A percentile compares a stretch with the other conserved stretches of the same genome.
Evolutionary conservation across 2,888 invertebrate genomes (phyloP).

Genomic region (Spilosoma lubricipeda): DNA sequence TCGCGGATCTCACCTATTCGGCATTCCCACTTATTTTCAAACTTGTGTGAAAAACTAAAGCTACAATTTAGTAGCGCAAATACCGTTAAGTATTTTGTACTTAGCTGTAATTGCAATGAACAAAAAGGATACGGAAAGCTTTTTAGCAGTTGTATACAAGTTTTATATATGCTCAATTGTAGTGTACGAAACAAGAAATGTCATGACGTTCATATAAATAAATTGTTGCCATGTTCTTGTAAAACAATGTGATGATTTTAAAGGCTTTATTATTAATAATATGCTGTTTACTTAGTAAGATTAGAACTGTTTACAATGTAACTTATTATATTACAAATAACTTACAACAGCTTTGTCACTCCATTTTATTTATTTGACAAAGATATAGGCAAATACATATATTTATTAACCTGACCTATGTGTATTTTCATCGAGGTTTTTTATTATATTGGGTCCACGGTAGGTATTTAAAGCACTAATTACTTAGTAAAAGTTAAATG

Average conservation of each 20-base stretch:
- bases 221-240: background rate
- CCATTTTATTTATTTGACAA: background rate
- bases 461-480: background rate
- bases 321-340: background rate
- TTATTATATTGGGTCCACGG: background rate
- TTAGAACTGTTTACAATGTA: background rate
- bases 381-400: background rate
- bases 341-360: background rate
- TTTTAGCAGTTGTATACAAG: background rate
- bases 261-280: background rate
- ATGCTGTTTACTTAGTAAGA: constrained; percentile 3
- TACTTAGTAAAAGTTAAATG: background rate
- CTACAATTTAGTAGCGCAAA: constrained; percentile 40
- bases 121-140: constrained; percentile 13
- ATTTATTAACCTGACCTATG: no score
- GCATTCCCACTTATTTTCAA: constrained; percentile 54
- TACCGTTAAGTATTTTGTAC: constrained; percentile 8
- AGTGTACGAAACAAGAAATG: background rate
- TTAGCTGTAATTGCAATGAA: constrained; percentile 30
- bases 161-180: background rate
- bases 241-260: no score
- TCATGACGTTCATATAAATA: background rate
- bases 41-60: constrained; percentile 45
- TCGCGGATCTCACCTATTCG: constrained; percentile 56
- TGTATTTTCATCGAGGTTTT: background rate